phyloP scores from a whole-genome alignment of 2,888 invertebrate genomes.

The Dioctria rufipes region DNA sequence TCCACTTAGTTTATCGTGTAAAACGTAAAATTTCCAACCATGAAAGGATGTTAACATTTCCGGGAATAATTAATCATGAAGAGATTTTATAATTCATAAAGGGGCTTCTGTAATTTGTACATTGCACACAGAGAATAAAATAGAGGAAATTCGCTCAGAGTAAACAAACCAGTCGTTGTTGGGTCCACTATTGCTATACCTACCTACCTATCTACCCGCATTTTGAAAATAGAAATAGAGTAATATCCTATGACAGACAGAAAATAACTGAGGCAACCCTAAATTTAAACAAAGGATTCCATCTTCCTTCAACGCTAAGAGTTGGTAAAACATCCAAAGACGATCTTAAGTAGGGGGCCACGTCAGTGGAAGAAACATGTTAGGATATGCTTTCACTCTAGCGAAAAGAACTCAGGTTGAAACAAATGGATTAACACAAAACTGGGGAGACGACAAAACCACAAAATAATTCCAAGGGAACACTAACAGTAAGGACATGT shows the following conservation, averaged over 20 bases:
- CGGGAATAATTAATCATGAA: conserved; percentile 19
- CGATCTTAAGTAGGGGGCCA: conserved; percentile 17
- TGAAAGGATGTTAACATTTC: background rate
- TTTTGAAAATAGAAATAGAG: no score
- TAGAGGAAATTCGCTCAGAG: background rate
- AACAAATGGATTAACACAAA: conserved; percentile 32
- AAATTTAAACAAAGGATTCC: conserved; percentile 28
- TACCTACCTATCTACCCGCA: no score
- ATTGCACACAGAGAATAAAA: background rate
- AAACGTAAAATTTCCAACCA: background rate
- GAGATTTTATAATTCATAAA: conserved; percentile 27
- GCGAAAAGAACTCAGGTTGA: conserved; percentile 36
- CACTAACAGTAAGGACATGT: conserved; percentile 23
- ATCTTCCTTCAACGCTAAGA: conserved; percentile 21
- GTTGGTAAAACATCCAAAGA: conserved; percentile 27
- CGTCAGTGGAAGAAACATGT: conserved; percentile 18
- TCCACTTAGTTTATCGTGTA: conserved; percentile 2
- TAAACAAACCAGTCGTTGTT: background rate
- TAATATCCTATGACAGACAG: no score
- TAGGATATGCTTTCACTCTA: background rate
- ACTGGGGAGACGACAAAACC: conserved; percentile 21
- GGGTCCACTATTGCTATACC: no score
- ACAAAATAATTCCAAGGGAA: conserved; percentile 34
- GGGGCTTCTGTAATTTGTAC: background rate
- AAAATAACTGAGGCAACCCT: conserved; percentile 6